Base-by-base conservation (phyloP, 2,888 invertebrate species). In the Hypolimnas misippus region DNA sequence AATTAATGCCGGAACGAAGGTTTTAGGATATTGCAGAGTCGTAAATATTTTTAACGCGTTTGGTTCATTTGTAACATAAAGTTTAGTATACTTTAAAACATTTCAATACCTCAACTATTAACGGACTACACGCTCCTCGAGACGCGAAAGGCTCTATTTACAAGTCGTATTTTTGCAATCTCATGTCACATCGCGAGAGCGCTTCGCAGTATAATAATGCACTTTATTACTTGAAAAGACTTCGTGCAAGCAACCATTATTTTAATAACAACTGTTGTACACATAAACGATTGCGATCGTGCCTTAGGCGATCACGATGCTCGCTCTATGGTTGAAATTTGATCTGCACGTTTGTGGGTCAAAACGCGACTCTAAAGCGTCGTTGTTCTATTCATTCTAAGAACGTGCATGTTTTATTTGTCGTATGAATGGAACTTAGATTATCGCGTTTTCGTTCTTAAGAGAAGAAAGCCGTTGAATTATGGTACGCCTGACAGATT, bases 341-440 rank as follows among this genome's bases (percentile, higher is more conserved):
- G 85, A 86, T 85, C 82, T 81, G 74, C 81, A 75, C 78, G 77
- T 84, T 86, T 84, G 73, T 87, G 74, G 88, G 87, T 88, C 87
- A 86, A 73, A 73, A 66, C 63, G 62, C 58, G 66, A 65, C 58
- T 69, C 65, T 67, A 68, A 65, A 68, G 70, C 54, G 58, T 67
- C 67, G 70, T 73, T 73, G 73, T 72, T 71, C 66, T 67, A 59
- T 64, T 66, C 66, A 58, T 62, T 68, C 63, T 58, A 63, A 65
- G 38, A 56, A 58, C 33, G 46, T 21, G 31, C 46, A 29, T 60
- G 62, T 50, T 64, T 68, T 67, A 64, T 65, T 67, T 67, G 59
- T 63, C 56, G 40, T 61, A 61, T 69, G 68, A 67, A 67, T 63
- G 67, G 63, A 65, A 62, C 62, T 62, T 62, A 50, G 63, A 62